Evolutionary conservation across 2,888 invertebrate genomes (phyloP).

Genomic region (Cataglyphis altisquamis): DNA sequence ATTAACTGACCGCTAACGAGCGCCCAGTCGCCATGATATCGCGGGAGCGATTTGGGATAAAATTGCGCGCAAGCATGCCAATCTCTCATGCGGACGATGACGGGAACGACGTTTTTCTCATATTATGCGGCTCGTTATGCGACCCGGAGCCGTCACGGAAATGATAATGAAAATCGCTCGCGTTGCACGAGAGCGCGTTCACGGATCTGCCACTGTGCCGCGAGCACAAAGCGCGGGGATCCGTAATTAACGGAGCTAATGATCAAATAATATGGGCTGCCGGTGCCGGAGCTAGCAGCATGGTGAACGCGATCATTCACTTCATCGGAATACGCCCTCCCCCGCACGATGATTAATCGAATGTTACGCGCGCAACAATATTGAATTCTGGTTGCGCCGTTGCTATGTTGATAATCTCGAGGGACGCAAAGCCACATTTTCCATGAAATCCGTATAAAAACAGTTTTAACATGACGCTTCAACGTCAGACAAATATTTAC

Average conservation of each 20-base stretch:
- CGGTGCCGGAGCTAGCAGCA: slow-evolving; percentile 25
- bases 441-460: slow-evolving; percentile 4
- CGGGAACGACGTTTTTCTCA: slow-evolving; percentile 47
- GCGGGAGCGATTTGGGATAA: slow-evolving; percentile 38
- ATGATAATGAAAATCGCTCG: slow-evolving; percentile 45
- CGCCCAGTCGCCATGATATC: slow-evolving; percentile 16
- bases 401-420: slow-evolving; percentile 39
- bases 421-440: background rate
- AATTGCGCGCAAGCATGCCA: slow-evolving; percentile 21
- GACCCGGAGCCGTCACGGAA: slow-evolving; percentile 3
- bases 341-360: slow-evolving; percentile 70
- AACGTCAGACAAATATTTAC: slow-evolving; percentile 17
- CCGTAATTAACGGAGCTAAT: slow-evolving; percentile 75
- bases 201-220: background rate
- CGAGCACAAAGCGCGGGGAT: slow-evolving; percentile 29
- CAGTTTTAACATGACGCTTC: slow-evolving; percentile 18
- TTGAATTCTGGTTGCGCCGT: slow-evolving; percentile 60
- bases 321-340: slow-evolving; percentile 41
- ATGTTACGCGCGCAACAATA: slow-evolving; percentile 64
- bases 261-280: slow-evolving; percentile 69
- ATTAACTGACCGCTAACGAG: slow-evolving; percentile 42
- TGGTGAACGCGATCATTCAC: slow-evolving; percentile 63
- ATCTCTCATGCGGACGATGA: slow-evolving; percentile 8
- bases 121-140: slow-evolving; percentile 49
- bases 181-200: background rate